Evolutionary conservation across 2,888 invertebrate species (phyloP).

Genomic region (Arrhopalites spinosus): DNA sequence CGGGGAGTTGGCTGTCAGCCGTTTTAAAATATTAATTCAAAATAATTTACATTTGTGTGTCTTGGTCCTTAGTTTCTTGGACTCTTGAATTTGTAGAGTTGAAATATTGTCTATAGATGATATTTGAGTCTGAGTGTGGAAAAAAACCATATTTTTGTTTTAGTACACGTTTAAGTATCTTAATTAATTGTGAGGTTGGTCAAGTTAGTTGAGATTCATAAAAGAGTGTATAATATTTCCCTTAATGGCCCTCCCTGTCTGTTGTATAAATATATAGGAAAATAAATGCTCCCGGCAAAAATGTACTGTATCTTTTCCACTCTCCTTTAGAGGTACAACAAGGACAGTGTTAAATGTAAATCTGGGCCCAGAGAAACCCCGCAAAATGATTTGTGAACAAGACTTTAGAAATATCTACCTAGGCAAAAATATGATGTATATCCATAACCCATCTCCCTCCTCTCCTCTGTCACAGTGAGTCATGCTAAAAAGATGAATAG

Average conservation of each 20-base stretch:
- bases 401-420: too few species aligned
- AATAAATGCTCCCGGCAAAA: constrained; percentile 24
- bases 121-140: not conserved
- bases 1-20: too few species aligned
- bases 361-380: not conserved
- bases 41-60: too few species aligned
- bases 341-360: not conserved
- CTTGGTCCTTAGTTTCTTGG: too few species aligned
- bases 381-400: constrained; percentile 10
- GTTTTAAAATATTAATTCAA: too few species aligned
- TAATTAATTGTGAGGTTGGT: constrained; percentile 38
- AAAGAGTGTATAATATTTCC: constrained; percentile 15
- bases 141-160: constrained; percentile 9
- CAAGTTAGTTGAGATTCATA: constrained; percentile 25
- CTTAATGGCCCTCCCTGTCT: constrained; percentile 10
- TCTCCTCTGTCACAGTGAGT: not conserved
- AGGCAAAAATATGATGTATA: too few species aligned
- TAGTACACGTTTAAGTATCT: constrained; percentile 26
- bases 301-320: too few species aligned
- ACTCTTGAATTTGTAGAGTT: too few species aligned
- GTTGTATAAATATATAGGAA: constrained; percentile 4
- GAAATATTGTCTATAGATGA: too few species aligned
- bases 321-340: too few species aligned
- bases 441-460: not conserved
- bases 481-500: constrained; percentile 2